phyloP scores from a whole-genome alignment of 2,888 invertebrate species.

The Smittia aterrima region DNA sequence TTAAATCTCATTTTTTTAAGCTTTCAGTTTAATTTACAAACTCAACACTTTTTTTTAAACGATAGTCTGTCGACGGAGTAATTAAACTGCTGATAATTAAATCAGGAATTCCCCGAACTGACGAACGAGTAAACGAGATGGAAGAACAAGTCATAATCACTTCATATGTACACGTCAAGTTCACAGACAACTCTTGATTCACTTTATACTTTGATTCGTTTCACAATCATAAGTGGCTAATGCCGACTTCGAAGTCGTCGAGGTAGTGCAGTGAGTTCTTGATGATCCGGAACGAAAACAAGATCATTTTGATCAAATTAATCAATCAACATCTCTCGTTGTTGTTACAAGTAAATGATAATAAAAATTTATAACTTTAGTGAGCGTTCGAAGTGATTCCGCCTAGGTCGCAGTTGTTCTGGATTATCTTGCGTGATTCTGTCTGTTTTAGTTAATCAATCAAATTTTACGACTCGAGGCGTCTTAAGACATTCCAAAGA shows the following conservation, averaged over 20 bases:
- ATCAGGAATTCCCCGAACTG: slow-evolving; percentile 23
- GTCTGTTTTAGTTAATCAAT: background rate
- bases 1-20: background rate
- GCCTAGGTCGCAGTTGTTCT: background rate
- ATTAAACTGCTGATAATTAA: slow-evolving; percentile 13
- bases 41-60: background rate
- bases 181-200: slow-evolving; percentile 22
- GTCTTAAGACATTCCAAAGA: background rate
- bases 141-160: background rate
- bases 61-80: background rate
- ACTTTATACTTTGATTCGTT: slow-evolving; percentile 24
- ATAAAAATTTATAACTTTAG: slow-evolving; percentile 24
- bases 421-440: background rate
- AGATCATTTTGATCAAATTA: background rate
- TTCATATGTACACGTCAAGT: background rate
- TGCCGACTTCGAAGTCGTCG: background rate
- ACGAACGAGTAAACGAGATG: background rate
- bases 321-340: slow-evolving; percentile 16
- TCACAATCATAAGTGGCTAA: slow-evolving; percentile 23
- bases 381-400: slow-evolving; percentile 14
- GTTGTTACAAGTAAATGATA: slow-evolving; percentile 19
- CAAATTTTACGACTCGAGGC: background rate
- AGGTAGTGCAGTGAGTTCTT: background rate
- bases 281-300: background rate
- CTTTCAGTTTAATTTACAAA: too few species aligned